Conservation (phyloP, 1,140 invertebrate species). For the Bombus breviceps region DNA sequence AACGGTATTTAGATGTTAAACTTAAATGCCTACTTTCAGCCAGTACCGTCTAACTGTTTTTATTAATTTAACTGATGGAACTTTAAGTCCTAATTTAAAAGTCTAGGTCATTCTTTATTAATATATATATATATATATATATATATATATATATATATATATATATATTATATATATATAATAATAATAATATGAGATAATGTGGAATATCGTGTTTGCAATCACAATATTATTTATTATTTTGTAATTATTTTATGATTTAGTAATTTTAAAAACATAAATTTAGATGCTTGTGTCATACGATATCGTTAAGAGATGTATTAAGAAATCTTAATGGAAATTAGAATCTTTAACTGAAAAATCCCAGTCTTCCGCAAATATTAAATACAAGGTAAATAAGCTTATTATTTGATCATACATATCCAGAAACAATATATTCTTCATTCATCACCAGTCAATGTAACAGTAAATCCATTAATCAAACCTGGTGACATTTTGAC, state of each 20-base stretch:
- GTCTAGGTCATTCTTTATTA: neutral
- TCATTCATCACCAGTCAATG: conserved; percentile 55
- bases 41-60: neutral
- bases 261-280: neutral
- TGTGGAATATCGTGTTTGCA: neutral
- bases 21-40: neutral
- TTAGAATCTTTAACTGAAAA: neutral
- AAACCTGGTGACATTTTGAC: conserved; percentile 54
- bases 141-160: no score
- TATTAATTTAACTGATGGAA: neutral
- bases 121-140: neutral
- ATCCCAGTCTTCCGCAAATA: neutral
- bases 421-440: conserved; percentile 49
- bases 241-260: neutral
- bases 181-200: neutral
- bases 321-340: neutral
- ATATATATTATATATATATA: neutral
- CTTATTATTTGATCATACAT: conserved; percentile 47
- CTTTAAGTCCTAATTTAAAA: neutral
- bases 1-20: neutral
- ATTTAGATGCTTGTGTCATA: neutral
- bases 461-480: conserved; percentile 65
- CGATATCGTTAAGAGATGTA: neutral
- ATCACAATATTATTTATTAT: neutral
- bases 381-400: conserved; percentile 1